Evolutionary conservation across 2,797 vertebrate species (phyloP).

Genomic region (Lophotriccus pileatus): DNA sequence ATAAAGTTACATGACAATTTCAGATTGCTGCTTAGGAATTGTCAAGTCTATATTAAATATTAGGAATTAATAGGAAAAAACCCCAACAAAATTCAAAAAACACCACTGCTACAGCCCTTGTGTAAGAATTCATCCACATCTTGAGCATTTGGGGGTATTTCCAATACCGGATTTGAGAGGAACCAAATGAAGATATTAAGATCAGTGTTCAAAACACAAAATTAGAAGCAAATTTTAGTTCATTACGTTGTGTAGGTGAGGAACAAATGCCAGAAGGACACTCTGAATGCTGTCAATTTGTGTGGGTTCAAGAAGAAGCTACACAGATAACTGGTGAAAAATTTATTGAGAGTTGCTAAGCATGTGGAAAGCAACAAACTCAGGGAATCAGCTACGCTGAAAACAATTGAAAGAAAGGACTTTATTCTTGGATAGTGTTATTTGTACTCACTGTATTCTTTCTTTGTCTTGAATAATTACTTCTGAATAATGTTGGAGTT

Average conservation of each 20-base stretch:
- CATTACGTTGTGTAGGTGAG: neutral
- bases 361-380: neutral
- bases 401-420: neutral
- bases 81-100: neutral
- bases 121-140: neutral
- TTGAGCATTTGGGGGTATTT: neutral
- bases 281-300: neutral
- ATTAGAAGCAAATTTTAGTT: neutral
- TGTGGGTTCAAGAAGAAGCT: neutral
- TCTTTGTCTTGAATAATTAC: neutral
- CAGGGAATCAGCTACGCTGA: neutral
- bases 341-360: neutral
- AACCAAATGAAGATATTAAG: neutral
- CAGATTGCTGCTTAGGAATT: neutral
- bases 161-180: neutral
- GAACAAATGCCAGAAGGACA: neutral
- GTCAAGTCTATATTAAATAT: neutral
- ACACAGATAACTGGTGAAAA: neutral
- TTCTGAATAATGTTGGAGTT: neutral
- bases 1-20: neutral
- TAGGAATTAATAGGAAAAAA: neutral
- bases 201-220: neutral
- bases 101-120: neutral
- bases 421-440: neutral
- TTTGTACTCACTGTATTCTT: neutral